Conservation (phyloP, 2,888 invertebrate genomes). For the Opisthograptis luteolata region DNA sequence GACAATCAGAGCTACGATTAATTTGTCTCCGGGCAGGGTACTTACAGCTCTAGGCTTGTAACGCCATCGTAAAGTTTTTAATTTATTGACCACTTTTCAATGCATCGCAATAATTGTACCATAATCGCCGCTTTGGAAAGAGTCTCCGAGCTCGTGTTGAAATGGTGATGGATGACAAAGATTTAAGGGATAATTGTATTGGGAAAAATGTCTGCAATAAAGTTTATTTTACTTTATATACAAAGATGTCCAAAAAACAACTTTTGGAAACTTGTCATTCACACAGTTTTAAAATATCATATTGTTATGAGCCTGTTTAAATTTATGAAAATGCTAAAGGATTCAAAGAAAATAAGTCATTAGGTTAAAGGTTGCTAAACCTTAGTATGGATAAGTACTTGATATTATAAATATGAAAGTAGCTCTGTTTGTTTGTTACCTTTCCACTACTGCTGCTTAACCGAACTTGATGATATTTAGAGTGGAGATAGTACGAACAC, state of each 20-base stretch:
- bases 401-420: no score
- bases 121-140: slow-evolving; percentile 23
- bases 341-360: no score
- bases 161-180: slow-evolving; percentile 15
- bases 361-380: no score
- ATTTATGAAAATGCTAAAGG: no score
- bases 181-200: slow-evolving; percentile 6
- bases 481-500: no score
- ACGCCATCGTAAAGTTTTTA: slow-evolving; percentile 26
- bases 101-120: slow-evolving; percentile 27
- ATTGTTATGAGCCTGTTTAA: no score
- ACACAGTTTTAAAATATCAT: no score
- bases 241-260: background rate
- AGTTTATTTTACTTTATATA: background rate
- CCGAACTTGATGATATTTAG: no score
- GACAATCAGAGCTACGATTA: slow-evolving; percentile 72
- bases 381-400: no score
- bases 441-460: no score
- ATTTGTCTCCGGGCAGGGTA: slow-evolving; percentile 64
- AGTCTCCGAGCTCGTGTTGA: slow-evolving; percentile 16
- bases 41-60: slow-evolving; percentile 54
- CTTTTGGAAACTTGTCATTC: background rate
- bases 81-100: slow-evolving; percentile 33
- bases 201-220: background rate
- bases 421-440: no score